phyloP scores from a whole-genome alignment of 2,888 invertebrate genomes.

The Xylota segnis region DNA sequence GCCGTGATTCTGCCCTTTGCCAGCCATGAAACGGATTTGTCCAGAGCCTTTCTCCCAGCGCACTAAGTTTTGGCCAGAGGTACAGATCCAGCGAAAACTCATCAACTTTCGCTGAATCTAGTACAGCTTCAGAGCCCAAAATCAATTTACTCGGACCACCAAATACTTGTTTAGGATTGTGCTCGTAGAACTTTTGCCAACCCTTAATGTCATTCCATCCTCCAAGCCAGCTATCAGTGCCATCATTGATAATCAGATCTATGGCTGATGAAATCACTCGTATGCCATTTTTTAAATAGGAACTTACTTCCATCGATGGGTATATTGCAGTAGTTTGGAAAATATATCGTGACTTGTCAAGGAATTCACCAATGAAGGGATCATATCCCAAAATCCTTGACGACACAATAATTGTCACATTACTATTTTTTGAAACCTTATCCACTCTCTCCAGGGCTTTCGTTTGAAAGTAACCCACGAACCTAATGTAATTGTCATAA shows the following conservation, averaged over 20 bases:
- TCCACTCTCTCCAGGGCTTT: conserved; percentile 82
- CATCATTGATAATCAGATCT: conserved; percentile 94
- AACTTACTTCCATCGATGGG: conserved; percentile 87
- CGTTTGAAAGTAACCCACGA: conserved; percentile 91
- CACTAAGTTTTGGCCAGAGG: conserved; percentile 94
- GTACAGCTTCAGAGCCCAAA: conserved; percentile 91
- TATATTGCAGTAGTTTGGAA: conserved; percentile 92
- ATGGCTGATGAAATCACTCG: conserved; percentile 93
- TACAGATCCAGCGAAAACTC: conserved; percentile 88
- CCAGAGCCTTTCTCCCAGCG: conserved; percentile 93
- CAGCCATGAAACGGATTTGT: conserved; percentile 88
- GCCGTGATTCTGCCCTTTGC: conserved; percentile 89
- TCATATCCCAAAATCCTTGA: conserved; percentile 91
- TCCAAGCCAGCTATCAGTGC: conserved; percentile 92
- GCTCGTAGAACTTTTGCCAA: conserved; percentile 94
- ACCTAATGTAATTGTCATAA: conserved; percentile 87
- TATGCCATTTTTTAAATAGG: conserved; percentile 90
- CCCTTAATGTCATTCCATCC: conserved; percentile 94
- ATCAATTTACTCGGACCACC: conserved; percentile 85
- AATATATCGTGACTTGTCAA: conserved; percentile 91
- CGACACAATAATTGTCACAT: conserved; percentile 90
- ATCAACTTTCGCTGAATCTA: conserved; percentile 95
- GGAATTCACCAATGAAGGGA: conserved; percentile 87
- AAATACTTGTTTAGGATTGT: conserved; percentile 88
- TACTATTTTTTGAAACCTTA: conserved; percentile 83